These are phyloP conservation scores for Saccopteryx bilineata DNA, from an alignment of 2,113 vertebrate species.

Conservation along the genomic window DNA sequence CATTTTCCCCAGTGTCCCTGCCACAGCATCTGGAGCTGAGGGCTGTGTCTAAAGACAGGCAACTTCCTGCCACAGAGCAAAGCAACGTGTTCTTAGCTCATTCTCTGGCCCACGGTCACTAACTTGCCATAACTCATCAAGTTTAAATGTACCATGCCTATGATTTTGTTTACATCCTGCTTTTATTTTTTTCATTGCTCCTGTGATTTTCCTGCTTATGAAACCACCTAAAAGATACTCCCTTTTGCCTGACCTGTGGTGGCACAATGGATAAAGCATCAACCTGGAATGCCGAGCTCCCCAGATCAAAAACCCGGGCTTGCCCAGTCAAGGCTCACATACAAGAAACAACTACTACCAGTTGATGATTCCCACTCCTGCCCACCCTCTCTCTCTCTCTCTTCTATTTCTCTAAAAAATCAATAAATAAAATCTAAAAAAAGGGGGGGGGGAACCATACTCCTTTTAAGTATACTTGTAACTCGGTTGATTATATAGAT, in stretches of 20 bases:
- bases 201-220: not conserved
- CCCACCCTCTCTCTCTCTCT: too few species aligned
- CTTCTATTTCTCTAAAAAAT: too few species aligned
- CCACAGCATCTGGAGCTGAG: not conserved
- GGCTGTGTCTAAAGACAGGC: not conserved
- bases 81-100: not conserved
- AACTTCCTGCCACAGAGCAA: not conserved
- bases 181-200: not conserved
- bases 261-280: too few species aligned
- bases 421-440: too few species aligned
- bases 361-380: too few species aligned
- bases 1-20: not conserved
- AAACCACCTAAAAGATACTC: slow-evolving; percentile 10
- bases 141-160: not conserved
- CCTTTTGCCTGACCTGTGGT: too few species aligned
- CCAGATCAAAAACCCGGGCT: too few species aligned
- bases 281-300: too few species aligned
- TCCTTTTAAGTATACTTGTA: slow-evolving; percentile 12
- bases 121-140: not conserved
- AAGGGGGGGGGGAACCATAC: too few species aligned
- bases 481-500: not conserved
- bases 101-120: not conserved
- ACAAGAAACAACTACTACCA: too few species aligned
- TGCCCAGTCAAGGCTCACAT: too few species aligned
- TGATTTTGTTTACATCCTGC: not conserved